Conservation (phyloP, 2,888 invertebrate species). For the Hirtodrosophila histrioides region DNA sequence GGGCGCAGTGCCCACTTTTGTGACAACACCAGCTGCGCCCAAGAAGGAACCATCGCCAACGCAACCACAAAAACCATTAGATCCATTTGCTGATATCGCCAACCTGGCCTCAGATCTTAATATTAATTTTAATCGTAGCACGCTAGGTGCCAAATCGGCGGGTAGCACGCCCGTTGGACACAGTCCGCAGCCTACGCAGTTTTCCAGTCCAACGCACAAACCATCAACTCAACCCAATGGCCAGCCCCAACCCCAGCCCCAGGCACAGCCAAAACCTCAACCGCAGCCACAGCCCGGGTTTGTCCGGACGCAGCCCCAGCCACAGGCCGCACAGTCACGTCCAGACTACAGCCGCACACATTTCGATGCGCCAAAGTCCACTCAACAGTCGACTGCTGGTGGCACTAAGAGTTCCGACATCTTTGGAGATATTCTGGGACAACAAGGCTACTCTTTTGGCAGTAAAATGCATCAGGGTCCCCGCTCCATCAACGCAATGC, state of each 20-base stretch:
- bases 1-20: slow-evolving; percentile 59
- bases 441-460: slow-evolving; percentile 94
- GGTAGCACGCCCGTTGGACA: slow-evolving; percentile 80
- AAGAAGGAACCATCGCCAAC: slow-evolving; percentile 85
- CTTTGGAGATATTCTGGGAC: slow-evolving; percentile 95
- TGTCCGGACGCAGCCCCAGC: slow-evolving; percentile 16
- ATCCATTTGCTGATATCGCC: slow-evolving; percentile 91
- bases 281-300: slow-evolving; percentile 32
- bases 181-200: slow-evolving; percentile 83
- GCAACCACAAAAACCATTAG: slow-evolving; percentile 83
- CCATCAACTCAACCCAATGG: slow-evolving; percentile 65
- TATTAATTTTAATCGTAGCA: slow-evolving; percentile 83
- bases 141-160: slow-evolving; percentile 79
- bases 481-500: slow-evolving; percentile 95
- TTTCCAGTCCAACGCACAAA: slow-evolving; percentile 84
- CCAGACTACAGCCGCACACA: slow-evolving; percentile 89
- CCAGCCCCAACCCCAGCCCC: slow-evolving; percentile 17
- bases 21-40: slow-evolving; percentile 59
- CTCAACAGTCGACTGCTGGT: slow-evolving; percentile 48
- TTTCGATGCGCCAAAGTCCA: slow-evolving; percentile 86
- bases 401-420: slow-evolving; percentile 86
- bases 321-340: slow-evolving; percentile 44
- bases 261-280: slow-evolving; percentile 34
- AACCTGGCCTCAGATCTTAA: slow-evolving; percentile 84
- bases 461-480: slow-evolving; percentile 91